A percentile compares a stretch with the other conserved stretches of the same genome.
Evolutionary conservation across 2,113 vertebrate species (phyloP).

Genomic region (Neotoma lepida): DNA sequence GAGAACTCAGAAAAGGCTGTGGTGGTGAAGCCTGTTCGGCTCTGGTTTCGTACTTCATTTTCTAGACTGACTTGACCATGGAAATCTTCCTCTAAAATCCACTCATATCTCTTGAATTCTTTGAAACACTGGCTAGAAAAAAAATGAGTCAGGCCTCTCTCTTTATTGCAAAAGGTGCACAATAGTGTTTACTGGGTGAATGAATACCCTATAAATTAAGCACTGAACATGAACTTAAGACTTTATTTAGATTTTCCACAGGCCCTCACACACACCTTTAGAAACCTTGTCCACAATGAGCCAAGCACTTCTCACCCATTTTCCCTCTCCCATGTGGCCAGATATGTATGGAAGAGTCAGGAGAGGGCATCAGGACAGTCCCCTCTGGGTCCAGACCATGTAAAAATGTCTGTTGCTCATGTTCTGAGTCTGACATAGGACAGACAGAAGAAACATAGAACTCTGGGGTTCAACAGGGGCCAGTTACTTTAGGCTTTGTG

Average conservation of each 20-base stretch:
- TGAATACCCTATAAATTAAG: neutral
- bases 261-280: neutral
- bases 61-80: neutral
- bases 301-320: neutral
- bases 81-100: conserved; percentile 18
- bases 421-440: neutral
- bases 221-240: neutral
- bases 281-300: neutral
- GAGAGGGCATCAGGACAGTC: neutral
- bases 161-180: neutral
- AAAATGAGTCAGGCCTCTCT: neutral
- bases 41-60: neutral
- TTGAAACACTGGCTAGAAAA: neutral
- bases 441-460: neutral
- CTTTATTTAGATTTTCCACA: neutral
- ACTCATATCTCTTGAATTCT: neutral
- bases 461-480: neutral
- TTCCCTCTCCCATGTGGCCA: neutral
- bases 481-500: neutral
- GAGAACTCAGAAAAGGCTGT: neutral
- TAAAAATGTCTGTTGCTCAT: neutral
- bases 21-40: neutral
- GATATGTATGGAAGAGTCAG: neutral
- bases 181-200: neutral
- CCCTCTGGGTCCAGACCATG: neutral